Base-by-base conservation (phyloP, 2,888 invertebrate genomes). In the Nycteola revayana region DNA sequence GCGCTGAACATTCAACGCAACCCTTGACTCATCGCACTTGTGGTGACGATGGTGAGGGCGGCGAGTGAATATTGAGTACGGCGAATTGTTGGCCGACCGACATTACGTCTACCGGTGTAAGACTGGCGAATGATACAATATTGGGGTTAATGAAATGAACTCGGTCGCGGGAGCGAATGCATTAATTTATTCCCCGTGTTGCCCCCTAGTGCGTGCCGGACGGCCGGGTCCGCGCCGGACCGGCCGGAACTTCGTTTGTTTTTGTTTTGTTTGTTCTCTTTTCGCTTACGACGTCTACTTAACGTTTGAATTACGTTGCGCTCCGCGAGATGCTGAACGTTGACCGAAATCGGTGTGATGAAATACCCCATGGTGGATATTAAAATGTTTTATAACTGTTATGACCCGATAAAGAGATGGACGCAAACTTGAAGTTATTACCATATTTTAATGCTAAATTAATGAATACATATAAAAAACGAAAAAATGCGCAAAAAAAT, bases 371-470 rank as follows among this genome's bases (percentile, higher is more conserved):
- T 68, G 69, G 68, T 73, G 71, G 70, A 73, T 71, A 66, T 64
- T 64, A 61, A 45, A 60, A 62, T 70, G 60, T 73, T 74, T 66
- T 73, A 70, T 69, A 72, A 65, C 66, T 66, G 60, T 77, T 64
- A 66, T 72, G 65, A 70, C 64, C 74, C 65, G 65, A 72, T 68
- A 75, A 76, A 77, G 75, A 76, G 77, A 71, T 66, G 78, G 77
- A 84, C 75, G 72, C 83, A 84, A 83, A 83, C 83, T 72, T 80
- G 80, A 81, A 82, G 81, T 83, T 83, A 80, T 75, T 81, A 84
- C 83, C 84, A 80, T 82, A 79, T 80, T 84, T 87, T 89, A 88
- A 89, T 85, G 85, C 89, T 89, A 90, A 90, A 89, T 83, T 85
- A 83, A 86, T 75, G 60, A 72, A 84, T 77, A 81, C 75, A 78